A percentile compares a stretch with the other conserved stretches of the same genome.
phyloP scores from a whole-genome alignment of 2,113 vertebrate species.

The Nesogale talazaci region DNA sequence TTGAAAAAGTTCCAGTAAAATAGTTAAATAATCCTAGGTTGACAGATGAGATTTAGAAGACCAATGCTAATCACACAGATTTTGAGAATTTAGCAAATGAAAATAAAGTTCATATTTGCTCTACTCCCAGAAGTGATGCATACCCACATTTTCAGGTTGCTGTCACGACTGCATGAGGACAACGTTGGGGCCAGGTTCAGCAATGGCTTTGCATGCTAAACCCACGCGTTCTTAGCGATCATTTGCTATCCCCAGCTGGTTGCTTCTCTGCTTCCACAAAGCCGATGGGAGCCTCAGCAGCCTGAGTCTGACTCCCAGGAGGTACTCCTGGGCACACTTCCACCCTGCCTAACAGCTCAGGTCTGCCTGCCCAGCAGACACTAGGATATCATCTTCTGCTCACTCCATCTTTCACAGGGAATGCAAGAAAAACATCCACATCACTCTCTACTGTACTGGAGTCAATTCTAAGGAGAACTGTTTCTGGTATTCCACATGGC shows the following conservation, averaged over 20 bases:
- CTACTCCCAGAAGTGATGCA: not conserved
- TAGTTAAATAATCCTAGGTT: not conserved
- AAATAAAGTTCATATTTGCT: not conserved
- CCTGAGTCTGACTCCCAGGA: not conserved
- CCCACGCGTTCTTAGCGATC: not conserved
- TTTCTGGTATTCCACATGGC: not conserved
- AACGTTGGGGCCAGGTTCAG: not conserved
- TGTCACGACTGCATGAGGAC: not conserved
- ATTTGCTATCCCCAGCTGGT: not conserved
- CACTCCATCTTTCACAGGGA: not conserved
- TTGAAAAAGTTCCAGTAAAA: not conserved
- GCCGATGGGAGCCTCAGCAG: too few species aligned
- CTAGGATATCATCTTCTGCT: not conserved
- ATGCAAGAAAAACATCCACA: not conserved
- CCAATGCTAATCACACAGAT: not conserved
- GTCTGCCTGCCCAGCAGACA: not conserved
- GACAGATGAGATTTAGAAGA: not conserved
- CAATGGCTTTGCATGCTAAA: not conserved
- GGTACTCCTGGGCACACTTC: not conserved
- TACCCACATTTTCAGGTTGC: not conserved
- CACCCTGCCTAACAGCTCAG: not conserved
- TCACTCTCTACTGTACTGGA: not conserved
- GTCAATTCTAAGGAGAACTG: not conserved
- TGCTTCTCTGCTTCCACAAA: not conserved
- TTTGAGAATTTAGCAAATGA: not conserved